These are phyloP conservation scores for Oxyscelio sp. DNA, from an alignment of 2,888 invertebrate genomes.

Conservation along the genomic window DNA sequence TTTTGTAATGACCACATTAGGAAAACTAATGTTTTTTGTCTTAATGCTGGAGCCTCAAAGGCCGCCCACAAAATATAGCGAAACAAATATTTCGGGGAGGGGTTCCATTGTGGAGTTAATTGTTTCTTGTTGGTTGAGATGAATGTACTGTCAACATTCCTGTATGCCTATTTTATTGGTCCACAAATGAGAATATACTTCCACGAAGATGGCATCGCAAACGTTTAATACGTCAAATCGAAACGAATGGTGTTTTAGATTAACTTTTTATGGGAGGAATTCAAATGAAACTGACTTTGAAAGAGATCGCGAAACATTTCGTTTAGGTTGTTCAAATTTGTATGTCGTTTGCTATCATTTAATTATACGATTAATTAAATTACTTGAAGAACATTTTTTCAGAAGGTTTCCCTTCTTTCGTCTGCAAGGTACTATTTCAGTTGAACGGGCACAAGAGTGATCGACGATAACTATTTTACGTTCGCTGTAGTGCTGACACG, in stretches of 20 bases:
- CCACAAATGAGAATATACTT: constrained; percentile 37
- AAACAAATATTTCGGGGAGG: constrained; percentile 24
- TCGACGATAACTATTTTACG: constrained; percentile 60
- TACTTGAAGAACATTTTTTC: neutral
- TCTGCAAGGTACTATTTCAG: constrained; percentile 32
- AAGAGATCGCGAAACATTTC: too few relatives aligned
- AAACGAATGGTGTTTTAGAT: too few relatives aligned
- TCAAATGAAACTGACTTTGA: too few relatives aligned
- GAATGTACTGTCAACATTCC: constrained; percentile 35
- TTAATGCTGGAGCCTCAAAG: neutral
- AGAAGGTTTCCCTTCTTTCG: neutral
- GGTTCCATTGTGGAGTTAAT: constrained; percentile 36
- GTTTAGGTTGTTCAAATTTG: constrained; percentile 1
- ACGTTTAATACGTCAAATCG: constrained; percentile 25
- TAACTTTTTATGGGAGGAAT: too few relatives aligned
- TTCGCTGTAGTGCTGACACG: constrained; percentile 48
- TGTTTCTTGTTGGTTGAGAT: constrained; percentile 21
- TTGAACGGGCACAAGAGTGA: constrained; percentile 41
- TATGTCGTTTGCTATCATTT: neutral
- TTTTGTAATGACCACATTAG: constrained; percentile 18
- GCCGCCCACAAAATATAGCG: constrained; percentile 28
- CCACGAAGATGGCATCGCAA: constrained; percentile 10
- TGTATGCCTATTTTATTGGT: constrained; percentile 3
- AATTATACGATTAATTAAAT: constrained; percentile 23
- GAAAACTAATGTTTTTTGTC: constrained; percentile 35